Conservation (phyloP, 2,113 vertebrate genomes). For the Saguinus midas region DNA sequence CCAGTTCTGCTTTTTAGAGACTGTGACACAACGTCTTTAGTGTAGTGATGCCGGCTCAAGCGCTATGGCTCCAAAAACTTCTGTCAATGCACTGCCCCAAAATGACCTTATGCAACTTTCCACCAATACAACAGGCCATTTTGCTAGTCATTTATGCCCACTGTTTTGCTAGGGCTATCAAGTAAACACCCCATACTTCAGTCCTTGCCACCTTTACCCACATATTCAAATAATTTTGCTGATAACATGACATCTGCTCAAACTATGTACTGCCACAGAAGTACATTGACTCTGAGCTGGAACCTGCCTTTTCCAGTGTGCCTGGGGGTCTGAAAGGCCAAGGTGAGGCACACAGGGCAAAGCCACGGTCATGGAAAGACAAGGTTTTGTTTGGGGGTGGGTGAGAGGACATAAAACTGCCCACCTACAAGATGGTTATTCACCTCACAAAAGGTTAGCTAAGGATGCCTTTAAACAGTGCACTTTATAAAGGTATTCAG, state of each 20-base stretch:
- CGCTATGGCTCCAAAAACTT: neutral
- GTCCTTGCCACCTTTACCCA: neutral
- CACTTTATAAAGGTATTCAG: neutral
- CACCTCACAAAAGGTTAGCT: neutral
- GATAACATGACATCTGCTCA: neutral
- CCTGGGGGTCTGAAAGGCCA: neutral
- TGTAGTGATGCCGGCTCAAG: neutral
- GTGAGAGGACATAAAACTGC: neutral
- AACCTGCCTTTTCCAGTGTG: neutral
- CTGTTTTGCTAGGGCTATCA: neutral
- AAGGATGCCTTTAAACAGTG: neutral
- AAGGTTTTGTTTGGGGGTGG: neutral
- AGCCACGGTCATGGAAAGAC: neutral
- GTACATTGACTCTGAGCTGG: fast-evolving
- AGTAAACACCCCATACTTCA: neutral
- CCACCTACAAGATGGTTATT: neutral
- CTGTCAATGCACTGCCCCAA: neutral
- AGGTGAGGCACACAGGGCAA: neutral
- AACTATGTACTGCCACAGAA: neutral
- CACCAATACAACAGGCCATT: fast-evolving
- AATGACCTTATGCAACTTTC: neutral
- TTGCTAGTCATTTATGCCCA: too few species aligned
- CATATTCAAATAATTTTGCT: neutral
- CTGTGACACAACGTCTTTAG: neutral
- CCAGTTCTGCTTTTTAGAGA: neutral